phyloP scores from a whole-genome alignment of 2,113 vertebrate species.

The Datnioides undecimradiatus region DNA sequence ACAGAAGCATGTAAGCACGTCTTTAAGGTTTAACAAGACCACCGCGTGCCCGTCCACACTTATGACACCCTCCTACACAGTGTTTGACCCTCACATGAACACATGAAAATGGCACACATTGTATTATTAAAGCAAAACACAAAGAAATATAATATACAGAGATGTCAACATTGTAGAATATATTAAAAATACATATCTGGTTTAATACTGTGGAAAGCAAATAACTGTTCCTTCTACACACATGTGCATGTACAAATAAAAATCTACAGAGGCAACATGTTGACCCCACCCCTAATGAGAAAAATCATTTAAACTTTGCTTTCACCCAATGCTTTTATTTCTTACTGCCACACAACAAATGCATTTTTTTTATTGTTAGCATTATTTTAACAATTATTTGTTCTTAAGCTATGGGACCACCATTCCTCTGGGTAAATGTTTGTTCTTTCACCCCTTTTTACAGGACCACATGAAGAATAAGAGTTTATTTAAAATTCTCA shows the following conservation, averaged over 20 bases:
- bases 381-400: neutral
- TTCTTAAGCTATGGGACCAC: neutral
- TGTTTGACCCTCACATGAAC: conserved; percentile 7
- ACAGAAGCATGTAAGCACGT: conserved; percentile 7
- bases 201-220: neutral
- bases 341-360: neutral
- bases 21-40: conserved; percentile 40
- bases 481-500: neutral
- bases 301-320: neutral
- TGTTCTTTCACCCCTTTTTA: conserved; percentile 20
- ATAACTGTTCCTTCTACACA: neutral
- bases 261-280: neutral
- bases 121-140: neutral
- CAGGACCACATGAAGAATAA: neutral
- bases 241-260: neutral
- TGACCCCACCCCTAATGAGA: neutral
- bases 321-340: neutral
- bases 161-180: neutral
- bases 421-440: conserved; percentile 22
- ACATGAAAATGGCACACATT: neutral
- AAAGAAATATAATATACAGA: neutral
- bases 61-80: neutral
- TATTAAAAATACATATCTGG: neutral
- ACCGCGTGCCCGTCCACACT: conserved; percentile 21
- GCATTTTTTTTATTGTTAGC: neutral